Base-by-base conservation (phyloP, 2,113 vertebrate species). In the Alethe diademata region DNA sequence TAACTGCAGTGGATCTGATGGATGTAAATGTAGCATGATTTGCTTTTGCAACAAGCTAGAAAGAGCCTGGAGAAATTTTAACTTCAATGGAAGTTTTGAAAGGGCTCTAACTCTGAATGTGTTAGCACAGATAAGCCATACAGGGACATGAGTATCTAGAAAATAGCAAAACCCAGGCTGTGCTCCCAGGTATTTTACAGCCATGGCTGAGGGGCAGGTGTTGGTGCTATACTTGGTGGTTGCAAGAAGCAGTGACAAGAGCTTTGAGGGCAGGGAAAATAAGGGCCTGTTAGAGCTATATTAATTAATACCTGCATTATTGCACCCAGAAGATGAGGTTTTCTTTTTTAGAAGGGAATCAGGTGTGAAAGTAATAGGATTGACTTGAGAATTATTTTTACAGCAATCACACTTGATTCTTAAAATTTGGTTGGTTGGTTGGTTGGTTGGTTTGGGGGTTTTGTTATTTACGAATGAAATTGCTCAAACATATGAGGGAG, bases 381-480 rank as follows among this genome's bases (percentile, higher is more conserved):
- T 54, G 42, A 51, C 73, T 62, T 38, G 14, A 45, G 45, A 86
- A 43, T 65, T 79, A 24, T 58, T 86, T 80, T 74, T 67, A 64
- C 69, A 80, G 56, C 86, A 88, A 43, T 80, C 22, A 51, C 11
- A 54, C 58, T 72, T 2, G 14, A 58, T 79, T 79, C 56, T 51
- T 86, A 26, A 23, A 53, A 62, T 20, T 53, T 33, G 20, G 8
- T 35, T 45, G 25, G 6, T 35, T 31, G 19, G 8, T 35, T 43
- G 25, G 6, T 35, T 60, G 43, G 11, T 53, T 43, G 26, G 7
- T 36, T 69, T 36, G 5, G 19, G 12, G 9, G 4, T 61, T 53
- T 45, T 69, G 33, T 70, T 75, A 29, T 75, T 94, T 85, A 28
- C 64, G 79, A 56, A 70, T 76, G 74, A 88, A 74, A 53, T 82